Conservation (phyloP, 2,113 vertebrate genomes). For the Phrynocephalus versicolor region DNA sequence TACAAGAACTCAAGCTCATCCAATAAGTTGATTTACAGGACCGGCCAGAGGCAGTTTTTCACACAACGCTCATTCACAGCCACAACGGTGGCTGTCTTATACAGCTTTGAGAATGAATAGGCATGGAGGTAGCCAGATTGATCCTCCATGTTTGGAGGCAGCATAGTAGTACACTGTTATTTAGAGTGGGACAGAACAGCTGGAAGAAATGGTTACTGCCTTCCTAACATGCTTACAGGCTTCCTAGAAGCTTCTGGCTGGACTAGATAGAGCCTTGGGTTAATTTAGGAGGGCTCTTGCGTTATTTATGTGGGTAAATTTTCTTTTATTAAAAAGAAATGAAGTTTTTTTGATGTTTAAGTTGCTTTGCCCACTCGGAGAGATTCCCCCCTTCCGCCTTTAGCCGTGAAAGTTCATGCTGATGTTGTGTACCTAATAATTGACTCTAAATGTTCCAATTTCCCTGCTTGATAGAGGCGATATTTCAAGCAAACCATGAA, state of each 20-base stretch:
- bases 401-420: constrained; percentile 82
- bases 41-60: background rate
- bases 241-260: background rate
- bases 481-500: constrained; percentile 78
- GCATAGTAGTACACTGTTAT: background rate
- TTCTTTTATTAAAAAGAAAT: constrained; percentile 67
- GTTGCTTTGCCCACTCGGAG: constrained; percentile 76
- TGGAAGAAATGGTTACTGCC: background rate
- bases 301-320: constrained; percentile 72
- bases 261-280: background rate
- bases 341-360: constrained; percentile 74
- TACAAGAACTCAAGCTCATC: background rate
- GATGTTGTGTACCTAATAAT: constrained; percentile 78
- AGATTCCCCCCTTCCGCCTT: constrained; percentile 64
- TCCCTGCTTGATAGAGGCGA: constrained; percentile 78
- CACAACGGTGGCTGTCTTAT: background rate
- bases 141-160: background rate
- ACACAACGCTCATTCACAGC: background rate
- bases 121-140: background rate
- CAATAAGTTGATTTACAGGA: background rate
- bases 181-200: background rate
- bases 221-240: background rate
- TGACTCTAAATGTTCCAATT: constrained; percentile 80
- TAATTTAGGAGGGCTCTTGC: background rate
- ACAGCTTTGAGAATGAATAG: background rate